Conservation (phyloP, 1,140 invertebrate species). For the Drosophila varians region DNA sequence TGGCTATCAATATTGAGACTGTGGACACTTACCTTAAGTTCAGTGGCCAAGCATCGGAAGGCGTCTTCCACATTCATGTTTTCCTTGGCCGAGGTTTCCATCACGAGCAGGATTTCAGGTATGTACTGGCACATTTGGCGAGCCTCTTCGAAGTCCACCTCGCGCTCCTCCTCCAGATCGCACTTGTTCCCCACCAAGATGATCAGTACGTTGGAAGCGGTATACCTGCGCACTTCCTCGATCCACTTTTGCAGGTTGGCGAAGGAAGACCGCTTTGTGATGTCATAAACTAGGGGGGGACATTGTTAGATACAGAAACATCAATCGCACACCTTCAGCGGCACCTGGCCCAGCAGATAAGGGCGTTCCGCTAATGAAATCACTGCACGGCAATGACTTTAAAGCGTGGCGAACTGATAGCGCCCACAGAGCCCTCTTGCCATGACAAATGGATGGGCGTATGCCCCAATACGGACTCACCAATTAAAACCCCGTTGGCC, state of each 20-base stretch:
- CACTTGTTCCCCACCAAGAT: conserved; percentile 96
- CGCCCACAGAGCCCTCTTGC: background rate
- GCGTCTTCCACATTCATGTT: conserved; percentile 97
- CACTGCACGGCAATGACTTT: conserved; percentile 41
- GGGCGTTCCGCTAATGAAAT: conserved; percentile 46
- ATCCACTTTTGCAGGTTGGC: conserved; percentile 95
- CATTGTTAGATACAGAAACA: background rate
- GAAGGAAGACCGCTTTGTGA: conserved; percentile 95
- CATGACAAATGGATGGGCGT: conserved; percentile 55
- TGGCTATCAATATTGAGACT: background rate
- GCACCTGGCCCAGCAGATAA: conserved; percentile 38
- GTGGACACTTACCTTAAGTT: conserved; percentile 88
- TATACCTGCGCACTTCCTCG: conserved; percentile 96
- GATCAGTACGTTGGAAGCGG: conserved; percentile 94
- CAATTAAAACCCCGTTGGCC: conserved; percentile 94
- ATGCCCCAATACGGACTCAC: conserved; percentile 84
- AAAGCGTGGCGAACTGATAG: conserved; percentile 45
- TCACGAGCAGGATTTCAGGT: conserved; percentile 91
- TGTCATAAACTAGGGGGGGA: conserved; percentile 91
- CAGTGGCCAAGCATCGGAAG: conserved; percentile 94
- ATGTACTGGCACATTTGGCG: conserved; percentile 92
- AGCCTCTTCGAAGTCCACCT: conserved; percentile 93
- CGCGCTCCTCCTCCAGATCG: conserved; percentile 91
- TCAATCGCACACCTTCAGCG: conserved; percentile 12
- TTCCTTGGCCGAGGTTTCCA: conserved; percentile 97